These are phyloP conservation scores for Chaenocephalus aceratus DNA, from an alignment of 2,113 vertebrate genomes.

Conservation along the genomic window DNA sequence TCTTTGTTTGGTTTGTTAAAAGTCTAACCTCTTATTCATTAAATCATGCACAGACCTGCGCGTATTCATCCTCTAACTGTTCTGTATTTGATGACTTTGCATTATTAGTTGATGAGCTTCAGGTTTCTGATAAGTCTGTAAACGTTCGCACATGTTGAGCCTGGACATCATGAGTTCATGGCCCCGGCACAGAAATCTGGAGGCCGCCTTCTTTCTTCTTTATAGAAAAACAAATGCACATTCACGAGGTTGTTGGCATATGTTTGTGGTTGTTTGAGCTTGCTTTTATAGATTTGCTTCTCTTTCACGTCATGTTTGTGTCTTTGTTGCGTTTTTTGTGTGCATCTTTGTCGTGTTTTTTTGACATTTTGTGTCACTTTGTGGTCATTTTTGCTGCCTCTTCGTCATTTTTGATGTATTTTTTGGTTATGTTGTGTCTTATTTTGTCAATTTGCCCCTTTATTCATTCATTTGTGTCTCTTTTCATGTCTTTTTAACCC, in stretches of 20 bases:
- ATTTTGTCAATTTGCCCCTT: not conserved
- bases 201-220: not conserved
- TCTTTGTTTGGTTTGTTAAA: constrained; percentile 3
- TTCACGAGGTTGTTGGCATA: not conserved
- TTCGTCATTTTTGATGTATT: too few species aligned
- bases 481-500: not conserved
- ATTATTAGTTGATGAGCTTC: not conserved
- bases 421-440: too few species aligned
- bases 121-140: not conserved
- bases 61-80: not conserved
- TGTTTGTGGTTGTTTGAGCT: not conserved
- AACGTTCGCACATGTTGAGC: not conserved
- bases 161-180: not conserved
- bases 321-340: too few species aligned
- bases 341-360: too few species aligned
- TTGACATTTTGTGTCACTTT: too few species aligned
- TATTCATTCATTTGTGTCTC: not conserved
- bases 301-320: too few species aligned
- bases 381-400: too few species aligned
- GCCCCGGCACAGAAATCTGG: not conserved
- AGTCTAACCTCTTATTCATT: too few species aligned
- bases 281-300: not conserved
- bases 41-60: too few species aligned
- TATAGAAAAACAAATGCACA: not conserved
- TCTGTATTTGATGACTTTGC: not conserved